A percentile compares a stretch with the other conserved stretches of the same genome.
Conservation (phyloP, 2,888 invertebrate species). For the Keiferia lycopersicella region DNA sequence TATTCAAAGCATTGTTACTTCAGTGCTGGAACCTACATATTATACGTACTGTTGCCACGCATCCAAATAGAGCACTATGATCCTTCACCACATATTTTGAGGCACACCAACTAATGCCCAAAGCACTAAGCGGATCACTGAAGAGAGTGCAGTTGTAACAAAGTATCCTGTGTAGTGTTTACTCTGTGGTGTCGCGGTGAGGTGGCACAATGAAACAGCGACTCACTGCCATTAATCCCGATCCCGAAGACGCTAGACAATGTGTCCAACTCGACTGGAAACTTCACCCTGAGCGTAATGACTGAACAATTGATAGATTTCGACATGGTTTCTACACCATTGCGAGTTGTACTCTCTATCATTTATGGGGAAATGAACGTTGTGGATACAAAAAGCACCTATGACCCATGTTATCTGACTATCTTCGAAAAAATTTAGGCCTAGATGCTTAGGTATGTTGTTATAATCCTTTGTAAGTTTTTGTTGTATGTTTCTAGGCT, state of each 20-base stretch:
- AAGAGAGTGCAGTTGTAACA: neutral
- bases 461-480: neutral
- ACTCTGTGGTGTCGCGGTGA: neutral
- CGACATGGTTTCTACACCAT: neutral
- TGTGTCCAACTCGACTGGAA: conserved; percentile 35
- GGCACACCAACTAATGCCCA: no score
- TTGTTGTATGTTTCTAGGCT: neutral
- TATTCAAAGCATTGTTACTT: no score
- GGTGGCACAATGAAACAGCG: conserved; percentile 23
- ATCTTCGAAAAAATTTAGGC: no score
- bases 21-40: no score
- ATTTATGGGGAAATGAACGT: no score
- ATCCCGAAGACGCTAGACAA: conserved; percentile 35
- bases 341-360: neutral
- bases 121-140: no score
- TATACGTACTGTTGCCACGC: no score
- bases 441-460: neutral
- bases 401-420: no score
- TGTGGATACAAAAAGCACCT: no score
- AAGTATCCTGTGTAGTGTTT: neutral
- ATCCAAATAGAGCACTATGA: no score
- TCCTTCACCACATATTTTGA: no score
- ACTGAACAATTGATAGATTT: conserved; percentile 13
- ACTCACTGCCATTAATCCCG: conserved; percentile 45
- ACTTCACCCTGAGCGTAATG: conserved; percentile 14